A percentile compares a stretch with the other conserved stretches of the same genome.
These are phyloP conservation scores for Shargacucullia verbasci DNA, from an alignment of 2,888 invertebrate genomes.

Conservation along the genomic window DNA sequence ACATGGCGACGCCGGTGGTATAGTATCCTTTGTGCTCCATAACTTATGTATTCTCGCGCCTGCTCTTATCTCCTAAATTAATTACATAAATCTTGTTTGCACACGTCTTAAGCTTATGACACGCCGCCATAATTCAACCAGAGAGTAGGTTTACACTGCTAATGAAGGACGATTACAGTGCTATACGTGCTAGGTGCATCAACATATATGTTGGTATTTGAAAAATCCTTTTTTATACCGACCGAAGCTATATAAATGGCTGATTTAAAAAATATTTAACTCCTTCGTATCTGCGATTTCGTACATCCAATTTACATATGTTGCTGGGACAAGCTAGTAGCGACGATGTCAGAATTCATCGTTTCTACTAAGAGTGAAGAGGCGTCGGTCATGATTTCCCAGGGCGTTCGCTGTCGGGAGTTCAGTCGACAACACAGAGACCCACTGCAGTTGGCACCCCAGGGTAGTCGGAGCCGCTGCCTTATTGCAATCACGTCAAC, in stretches of 20 bases:
- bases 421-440: slow-evolving; percentile 64
- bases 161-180: slow-evolving; percentile 83
- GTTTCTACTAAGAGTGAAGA: slow-evolving; percentile 58
- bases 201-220: slow-evolving; percentile 7
- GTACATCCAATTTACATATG: slow-evolving; percentile 31
- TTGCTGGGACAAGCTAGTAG: slow-evolving; percentile 37
- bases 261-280: not conserved
- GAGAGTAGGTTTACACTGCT: slow-evolving; percentile 82
- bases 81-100: slow-evolving; percentile 89
- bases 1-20: slow-evolving; percentile 56
- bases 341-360: slow-evolving; percentile 56
- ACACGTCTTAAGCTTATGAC: slow-evolving; percentile 88
- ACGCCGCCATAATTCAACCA: slow-evolving; percentile 85
- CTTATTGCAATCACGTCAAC: slow-evolving; percentile 71
- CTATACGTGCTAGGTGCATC: slow-evolving; percentile 54
- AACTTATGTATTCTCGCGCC: slow-evolving; percentile 79
- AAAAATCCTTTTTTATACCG: not conserved
- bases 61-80: slow-evolving; percentile 88
- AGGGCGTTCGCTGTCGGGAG: slow-evolving; percentile 74
- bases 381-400: slow-evolving; percentile 82
- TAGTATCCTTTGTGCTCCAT: slow-evolving; percentile 77
- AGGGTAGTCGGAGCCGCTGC: slow-evolving; percentile 54
- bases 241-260: not conserved
- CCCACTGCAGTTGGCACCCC: slow-evolving; percentile 54
- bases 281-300: slow-evolving; percentile 2